Conservation (phyloP, 2,797 vertebrate species). For the Epinephelus awoara region DNA sequence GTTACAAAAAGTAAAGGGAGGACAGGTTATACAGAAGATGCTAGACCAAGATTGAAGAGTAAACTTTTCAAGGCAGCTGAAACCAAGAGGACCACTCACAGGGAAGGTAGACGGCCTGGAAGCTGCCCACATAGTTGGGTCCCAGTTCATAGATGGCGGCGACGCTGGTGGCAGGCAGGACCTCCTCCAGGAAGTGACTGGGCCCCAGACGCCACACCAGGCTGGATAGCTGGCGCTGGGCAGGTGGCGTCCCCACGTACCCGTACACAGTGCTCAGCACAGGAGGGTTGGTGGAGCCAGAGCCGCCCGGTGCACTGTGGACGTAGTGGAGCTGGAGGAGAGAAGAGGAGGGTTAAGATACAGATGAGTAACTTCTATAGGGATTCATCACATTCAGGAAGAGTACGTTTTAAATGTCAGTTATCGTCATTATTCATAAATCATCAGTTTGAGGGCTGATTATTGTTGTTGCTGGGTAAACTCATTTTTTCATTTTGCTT, state of each 20-base stretch:
- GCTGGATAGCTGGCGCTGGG: constrained; percentile 93
- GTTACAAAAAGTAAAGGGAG: neutral
- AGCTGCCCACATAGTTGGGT: constrained; percentile 95
- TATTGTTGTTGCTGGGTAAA: neutral
- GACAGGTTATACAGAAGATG: neutral
- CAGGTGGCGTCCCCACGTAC: constrained; percentile 94
- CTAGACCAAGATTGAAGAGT: too few relatives aligned
- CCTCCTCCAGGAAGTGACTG: constrained; percentile 97
- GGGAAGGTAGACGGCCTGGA: constrained; percentile 94
- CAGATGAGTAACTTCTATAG: neutral
- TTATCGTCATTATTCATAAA: neutral
- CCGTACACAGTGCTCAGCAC: constrained; percentile 95
- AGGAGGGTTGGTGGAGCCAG: constrained; percentile 93
- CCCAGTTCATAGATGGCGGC: constrained; percentile 94
- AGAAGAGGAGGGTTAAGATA: too few relatives aligned
- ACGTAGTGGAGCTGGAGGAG: constrained; percentile 93
- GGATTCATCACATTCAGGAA: neutral
- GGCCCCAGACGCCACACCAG: constrained; percentile 97
- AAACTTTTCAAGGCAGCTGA: too few relatives aligned
- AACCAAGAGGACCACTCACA: constrained; percentile 76
- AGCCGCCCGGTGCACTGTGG: constrained; percentile 94
- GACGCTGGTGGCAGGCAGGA: constrained; percentile 90
- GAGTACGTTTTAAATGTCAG: too few relatives aligned
- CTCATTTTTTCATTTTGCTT: neutral
- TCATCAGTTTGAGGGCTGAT: neutral